A percentile compares a stretch with the other conserved stretches of the same genome.
These are phyloP conservation scores for Anguilla rostrata DNA, from an alignment of 2,113 vertebrate species.

Conservation along the genomic window DNA sequence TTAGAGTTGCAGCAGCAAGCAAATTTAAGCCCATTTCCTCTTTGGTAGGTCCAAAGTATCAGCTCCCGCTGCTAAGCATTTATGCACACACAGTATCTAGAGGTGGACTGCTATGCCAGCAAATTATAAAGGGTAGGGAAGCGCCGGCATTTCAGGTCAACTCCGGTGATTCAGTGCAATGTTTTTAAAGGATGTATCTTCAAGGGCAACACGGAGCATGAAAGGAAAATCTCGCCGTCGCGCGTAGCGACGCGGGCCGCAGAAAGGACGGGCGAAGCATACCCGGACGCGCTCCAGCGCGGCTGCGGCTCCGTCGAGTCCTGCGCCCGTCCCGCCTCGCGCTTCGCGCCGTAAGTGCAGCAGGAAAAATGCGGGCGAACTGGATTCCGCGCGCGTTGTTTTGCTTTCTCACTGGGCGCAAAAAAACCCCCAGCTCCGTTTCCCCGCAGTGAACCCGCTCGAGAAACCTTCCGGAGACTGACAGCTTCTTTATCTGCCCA, in stretches of 20 bases:
- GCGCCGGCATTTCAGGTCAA: not conserved
- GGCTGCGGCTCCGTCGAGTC: not conserved
- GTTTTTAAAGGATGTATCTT: not conserved
- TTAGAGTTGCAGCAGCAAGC: no score
- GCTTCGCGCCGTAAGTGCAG: not conserved
- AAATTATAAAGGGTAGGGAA: not conserved
- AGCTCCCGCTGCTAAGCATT: not conserved
- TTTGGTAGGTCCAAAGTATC: not conserved
- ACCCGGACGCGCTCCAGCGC: not conserved
- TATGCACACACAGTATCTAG: not conserved
- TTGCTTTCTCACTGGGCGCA: not conserved
- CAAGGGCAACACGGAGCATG: not conserved
- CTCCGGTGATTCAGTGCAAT: not conserved
- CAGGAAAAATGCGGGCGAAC: not conserved
- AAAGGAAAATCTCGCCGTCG: not conserved
- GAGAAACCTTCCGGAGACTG: conserved; percentile 36
- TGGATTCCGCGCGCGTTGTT: not conserved
- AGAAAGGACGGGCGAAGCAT: not conserved
- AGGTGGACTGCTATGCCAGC: not conserved
- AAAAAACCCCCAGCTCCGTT: conserved; percentile 7
- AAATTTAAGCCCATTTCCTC: no score
- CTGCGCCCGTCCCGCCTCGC: not conserved
- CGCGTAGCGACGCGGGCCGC: not conserved
- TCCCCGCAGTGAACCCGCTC: conserved; percentile 13
- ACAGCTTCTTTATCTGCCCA: conserved; percentile 54